Percentiles rank a stretch among this genome's conserved stretches.
Evolutionary conservation across 1,140 invertebrate species (phyloP).

Genomic region (Bilobella aurantiaca): DNA sequence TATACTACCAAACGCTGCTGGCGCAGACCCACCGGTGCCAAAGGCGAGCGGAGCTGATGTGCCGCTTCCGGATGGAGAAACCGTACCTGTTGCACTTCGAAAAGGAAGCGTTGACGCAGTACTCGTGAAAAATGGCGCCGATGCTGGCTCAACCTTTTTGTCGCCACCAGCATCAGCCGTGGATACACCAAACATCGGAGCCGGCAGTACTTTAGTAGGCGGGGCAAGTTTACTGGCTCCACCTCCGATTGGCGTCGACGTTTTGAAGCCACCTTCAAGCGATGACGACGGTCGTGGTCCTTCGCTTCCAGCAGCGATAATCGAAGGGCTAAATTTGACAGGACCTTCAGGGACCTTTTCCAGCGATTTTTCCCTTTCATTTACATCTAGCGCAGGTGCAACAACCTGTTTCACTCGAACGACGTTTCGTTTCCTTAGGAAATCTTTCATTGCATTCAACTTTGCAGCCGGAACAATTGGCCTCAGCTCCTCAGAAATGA

Average conservation of each 20-base stretch:
- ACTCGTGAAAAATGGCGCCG: too few relatives aligned
- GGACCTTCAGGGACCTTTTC: background rate
- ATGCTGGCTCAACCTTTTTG: too few relatives aligned
- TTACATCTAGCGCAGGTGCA: too few relatives aligned
- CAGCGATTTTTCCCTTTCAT: too few relatives aligned
- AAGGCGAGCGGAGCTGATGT: background rate
- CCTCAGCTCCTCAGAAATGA: background rate
- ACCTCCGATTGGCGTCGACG: too few relatives aligned
- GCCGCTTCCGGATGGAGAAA: background rate
- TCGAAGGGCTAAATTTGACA: background rate
- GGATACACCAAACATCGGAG: too few relatives aligned
- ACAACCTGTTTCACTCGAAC: background rate
- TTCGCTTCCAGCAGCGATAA: background rate
- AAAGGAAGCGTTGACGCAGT: too few relatives aligned
- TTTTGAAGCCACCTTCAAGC: background rate
- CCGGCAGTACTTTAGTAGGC: too few relatives aligned
- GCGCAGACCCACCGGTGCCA: background rate
- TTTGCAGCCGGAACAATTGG: too few relatives aligned
- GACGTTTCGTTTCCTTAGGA: background rate
- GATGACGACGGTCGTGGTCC: background rate
- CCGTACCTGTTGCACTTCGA: background rate
- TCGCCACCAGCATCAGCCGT: too few relatives aligned
- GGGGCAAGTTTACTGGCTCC: too few relatives aligned
- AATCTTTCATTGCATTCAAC: background rate
- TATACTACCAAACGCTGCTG: too few relatives aligned